Conservation (phyloP, 2,113 vertebrate genomes). For the Axis porcinus region DNA sequence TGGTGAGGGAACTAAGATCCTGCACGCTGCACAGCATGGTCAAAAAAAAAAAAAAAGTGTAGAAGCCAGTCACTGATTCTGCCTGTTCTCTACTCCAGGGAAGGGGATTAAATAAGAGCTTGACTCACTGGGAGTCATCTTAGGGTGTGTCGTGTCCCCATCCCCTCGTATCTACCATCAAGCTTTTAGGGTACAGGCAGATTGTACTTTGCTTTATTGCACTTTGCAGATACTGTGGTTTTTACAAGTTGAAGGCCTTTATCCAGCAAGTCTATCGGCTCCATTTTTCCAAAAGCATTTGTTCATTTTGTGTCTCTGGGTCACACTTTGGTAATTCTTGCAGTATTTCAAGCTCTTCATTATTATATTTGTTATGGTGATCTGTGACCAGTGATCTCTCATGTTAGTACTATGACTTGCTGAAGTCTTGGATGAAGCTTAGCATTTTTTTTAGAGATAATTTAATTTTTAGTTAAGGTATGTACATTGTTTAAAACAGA, state of each 20-base stretch:
- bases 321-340: background rate
- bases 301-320: background rate
- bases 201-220: background rate
- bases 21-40: background rate
- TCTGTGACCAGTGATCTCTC: background rate
- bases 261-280: background rate
- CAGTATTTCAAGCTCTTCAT: background rate
- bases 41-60: background rate
- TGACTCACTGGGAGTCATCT: background rate
- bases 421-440: background rate
- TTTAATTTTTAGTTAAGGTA: background rate
- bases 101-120: background rate
- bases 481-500: background rate
- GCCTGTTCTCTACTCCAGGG: background rate
- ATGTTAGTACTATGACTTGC: background rate
- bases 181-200: background rate
- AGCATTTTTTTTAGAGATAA: background rate
- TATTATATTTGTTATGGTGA: background rate
- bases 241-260: background rate
- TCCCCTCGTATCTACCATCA: background rate
- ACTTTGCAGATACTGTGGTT: background rate
- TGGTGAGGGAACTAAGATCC: background rate
- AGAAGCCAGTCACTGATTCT: background rate
- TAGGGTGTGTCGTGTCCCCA: background rate
- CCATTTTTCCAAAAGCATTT: background rate